phyloP scores from a whole-genome alignment of 2,113 vertebrate species.

The Ciconia boyciana region DNA sequence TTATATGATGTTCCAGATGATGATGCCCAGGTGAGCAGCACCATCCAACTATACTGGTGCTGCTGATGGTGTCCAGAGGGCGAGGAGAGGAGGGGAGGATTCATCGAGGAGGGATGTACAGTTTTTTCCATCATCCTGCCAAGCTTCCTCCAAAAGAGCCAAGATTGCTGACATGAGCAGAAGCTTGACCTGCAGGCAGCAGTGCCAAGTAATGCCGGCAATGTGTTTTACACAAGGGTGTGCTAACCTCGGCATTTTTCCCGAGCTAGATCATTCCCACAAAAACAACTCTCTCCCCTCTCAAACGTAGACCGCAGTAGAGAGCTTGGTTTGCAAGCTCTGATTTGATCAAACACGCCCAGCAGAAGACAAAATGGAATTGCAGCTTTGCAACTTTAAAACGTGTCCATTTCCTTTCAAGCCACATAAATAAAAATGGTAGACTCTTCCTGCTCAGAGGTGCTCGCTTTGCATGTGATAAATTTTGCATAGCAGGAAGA shows the following conservation, averaged over 20 bases:
- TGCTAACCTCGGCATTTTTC: conserved; percentile 59
- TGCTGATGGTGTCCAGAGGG: background rate
- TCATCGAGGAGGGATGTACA: background rate
- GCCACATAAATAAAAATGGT: background rate
- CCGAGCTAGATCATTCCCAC: conserved; percentile 47
- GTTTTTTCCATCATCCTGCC: background rate
- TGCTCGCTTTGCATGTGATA: background rate
- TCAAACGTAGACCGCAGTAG: background rate
- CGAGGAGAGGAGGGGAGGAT: background rate
- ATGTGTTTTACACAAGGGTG: conserved; percentile 45
- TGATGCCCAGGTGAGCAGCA: background rate
- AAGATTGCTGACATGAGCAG: conserved; percentile 46
- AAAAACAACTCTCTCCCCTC: conserved; percentile 14
- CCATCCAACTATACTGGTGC: background rate
- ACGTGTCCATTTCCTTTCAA: background rate
- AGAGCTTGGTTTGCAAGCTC: conserved; percentile 24
- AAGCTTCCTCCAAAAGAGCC: conserved; percentile 21
- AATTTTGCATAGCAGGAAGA: conserved; percentile 11
- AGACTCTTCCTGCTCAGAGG: background rate
- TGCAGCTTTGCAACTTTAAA: background rate
- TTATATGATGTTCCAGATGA: background rate
- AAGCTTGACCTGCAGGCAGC: conserved; percentile 46
- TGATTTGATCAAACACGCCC: conserved; percentile 28
- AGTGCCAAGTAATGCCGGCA: conserved; percentile 43
- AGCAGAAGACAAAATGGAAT: conserved; percentile 12